A percentile compares a stretch with the other conserved stretches of the same genome.
These are phyloP conservation scores for Lutjanus argentimaculatus DNA, from an alignment of 2,797 vertebrate genomes.

Conservation along the genomic window DNA sequence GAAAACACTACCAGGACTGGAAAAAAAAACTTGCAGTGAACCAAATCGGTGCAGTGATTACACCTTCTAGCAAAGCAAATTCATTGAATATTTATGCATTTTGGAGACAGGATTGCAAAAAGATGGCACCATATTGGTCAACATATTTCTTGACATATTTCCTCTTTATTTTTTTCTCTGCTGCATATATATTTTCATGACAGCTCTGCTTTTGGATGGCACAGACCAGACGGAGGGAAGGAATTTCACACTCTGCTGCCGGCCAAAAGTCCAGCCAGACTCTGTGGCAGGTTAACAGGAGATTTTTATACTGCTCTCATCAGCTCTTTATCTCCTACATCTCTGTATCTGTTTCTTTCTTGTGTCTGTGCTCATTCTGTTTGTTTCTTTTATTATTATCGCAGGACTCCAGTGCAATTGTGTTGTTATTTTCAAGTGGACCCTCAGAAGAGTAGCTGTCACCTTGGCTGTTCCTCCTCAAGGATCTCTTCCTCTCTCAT, in stretches of 20 bases:
- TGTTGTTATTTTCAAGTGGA: neutral
- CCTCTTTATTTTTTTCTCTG: neutral
- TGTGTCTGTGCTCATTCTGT: neutral
- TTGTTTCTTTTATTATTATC: neutral
- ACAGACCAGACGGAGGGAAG: neutral
- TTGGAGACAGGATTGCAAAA: neutral
- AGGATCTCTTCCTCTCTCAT: neutral
- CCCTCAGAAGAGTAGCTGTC: constrained; percentile 17
- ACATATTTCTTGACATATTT: constrained; percentile 7
- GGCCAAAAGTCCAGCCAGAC: neutral
- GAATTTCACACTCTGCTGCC: constrained; percentile 31
- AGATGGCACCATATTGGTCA: neutral
- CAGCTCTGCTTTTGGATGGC: neutral
- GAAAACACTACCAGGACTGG: neutral
- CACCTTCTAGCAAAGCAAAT: neutral
- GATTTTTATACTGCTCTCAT: neutral
- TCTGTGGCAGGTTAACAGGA: neutral
- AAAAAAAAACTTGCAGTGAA: neutral
- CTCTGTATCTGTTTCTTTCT: neutral
- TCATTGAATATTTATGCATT: neutral
- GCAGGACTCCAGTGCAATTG: neutral
- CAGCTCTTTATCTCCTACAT: neutral
- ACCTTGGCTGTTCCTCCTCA: neutral
- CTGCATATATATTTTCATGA: neutral
- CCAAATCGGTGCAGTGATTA: neutral